Conservation (phyloP, 2,888 invertebrate genomes). For the Apotomis turbidana region DNA sequence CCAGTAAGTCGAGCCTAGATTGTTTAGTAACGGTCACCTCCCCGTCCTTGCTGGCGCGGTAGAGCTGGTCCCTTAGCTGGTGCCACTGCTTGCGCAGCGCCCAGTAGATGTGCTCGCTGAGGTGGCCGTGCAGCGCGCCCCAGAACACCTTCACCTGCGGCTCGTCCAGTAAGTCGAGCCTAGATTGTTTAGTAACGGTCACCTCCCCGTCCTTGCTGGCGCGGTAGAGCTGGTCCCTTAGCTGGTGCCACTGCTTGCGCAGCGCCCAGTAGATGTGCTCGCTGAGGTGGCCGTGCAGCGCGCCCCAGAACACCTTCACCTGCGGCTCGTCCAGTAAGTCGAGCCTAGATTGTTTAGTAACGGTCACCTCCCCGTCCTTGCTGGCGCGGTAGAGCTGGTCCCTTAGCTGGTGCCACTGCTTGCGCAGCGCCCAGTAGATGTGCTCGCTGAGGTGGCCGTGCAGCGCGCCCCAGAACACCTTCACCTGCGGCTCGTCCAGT, state of each 20-base stretch:
- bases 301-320: constrained; percentile 77
- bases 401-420: constrained; percentile 64
- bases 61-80: constrained; percentile 59
- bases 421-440: constrained; percentile 71
- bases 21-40: no score
- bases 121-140: constrained; percentile 72
- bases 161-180: no score
- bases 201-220: constrained; percentile 65
- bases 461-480: constrained; percentile 76
- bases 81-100: constrained; percentile 68
- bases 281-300: constrained; percentile 68
- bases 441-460: constrained; percentile 71
- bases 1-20: no score
- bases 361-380: constrained; percentile 63
- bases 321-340: constrained; percentile 78
- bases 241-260: constrained; percentile 63
- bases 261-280: constrained; percentile 75
- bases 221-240: constrained; percentile 61
- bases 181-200: no score
- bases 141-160: constrained; percentile 76
- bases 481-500: constrained; percentile 76
- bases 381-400: constrained; percentile 59
- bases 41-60: constrained; percentile 58
- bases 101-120: constrained; percentile 75
- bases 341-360: no score